Conservation (phyloP, 2,888 invertebrate species). For the Drosophila limbata region DNA sequence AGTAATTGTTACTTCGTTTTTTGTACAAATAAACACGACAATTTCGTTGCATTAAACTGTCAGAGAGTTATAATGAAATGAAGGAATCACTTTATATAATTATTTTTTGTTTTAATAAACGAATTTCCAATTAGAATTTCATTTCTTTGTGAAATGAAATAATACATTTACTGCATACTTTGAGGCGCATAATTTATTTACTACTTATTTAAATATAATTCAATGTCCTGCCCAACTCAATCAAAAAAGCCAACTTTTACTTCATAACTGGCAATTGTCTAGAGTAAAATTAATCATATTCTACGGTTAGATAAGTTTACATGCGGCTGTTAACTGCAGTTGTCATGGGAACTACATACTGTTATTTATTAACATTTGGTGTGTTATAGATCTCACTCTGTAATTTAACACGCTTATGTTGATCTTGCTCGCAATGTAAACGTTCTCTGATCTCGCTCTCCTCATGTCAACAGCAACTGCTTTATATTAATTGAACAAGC, state of each 20-base stretch:
- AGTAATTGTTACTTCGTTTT: slow-evolving; percentile 38
- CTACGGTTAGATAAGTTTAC: neutral
- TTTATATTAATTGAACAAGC: neutral
- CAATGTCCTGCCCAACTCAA: neutral
- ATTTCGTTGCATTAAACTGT: neutral
- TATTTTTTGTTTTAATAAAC: too few species aligned
- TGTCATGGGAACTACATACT: too few species aligned
- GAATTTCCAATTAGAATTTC: too few species aligned
- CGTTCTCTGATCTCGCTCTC: neutral
- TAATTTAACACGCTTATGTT: neutral
- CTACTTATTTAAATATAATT: too few species aligned
- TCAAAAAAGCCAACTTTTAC: slow-evolving; percentile 18
- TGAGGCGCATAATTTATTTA: too few species aligned
- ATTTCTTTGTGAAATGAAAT: too few species aligned
- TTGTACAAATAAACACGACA: slow-evolving; percentile 1
- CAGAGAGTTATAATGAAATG: neutral
- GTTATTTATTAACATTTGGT: too few species aligned
- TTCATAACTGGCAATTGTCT: slow-evolving; percentile 15
- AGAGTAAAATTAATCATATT: slow-evolving; percentile 32
- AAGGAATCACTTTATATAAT: too few species aligned
- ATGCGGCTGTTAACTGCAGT: too few species aligned
- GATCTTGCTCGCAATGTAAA: neutral
- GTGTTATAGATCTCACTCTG: neutral
- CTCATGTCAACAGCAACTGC: neutral
- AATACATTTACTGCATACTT: neutral